These are phyloP conservation scores for Stratiolaelaps scimitus DNA, from an alignment of 1,140 invertebrate species.

Conservation along the genomic window DNA sequence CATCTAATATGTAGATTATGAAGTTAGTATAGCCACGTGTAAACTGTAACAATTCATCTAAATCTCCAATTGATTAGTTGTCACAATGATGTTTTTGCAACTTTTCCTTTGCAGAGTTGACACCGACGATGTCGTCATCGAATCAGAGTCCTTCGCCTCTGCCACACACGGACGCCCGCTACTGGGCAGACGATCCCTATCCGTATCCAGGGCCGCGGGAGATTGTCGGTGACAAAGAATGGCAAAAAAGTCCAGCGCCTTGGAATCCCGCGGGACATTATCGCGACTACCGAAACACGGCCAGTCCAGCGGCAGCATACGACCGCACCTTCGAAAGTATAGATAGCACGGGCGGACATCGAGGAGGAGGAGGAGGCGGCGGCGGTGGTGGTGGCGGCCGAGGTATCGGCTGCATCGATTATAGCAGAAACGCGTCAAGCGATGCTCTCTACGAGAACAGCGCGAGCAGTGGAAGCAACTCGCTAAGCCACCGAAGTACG, in stretches of 20 bases:
- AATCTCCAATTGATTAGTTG: no score
- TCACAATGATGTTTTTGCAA: no score
- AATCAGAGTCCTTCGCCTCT: conserved; percentile 17
- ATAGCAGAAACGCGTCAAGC: no score
- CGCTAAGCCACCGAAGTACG: no score
- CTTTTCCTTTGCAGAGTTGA: conserved; percentile 11
- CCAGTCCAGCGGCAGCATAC: conserved; percentile 25
- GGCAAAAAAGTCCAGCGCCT: conserved; percentile 3
- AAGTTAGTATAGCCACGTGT: no score
- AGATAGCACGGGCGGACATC: not conserved
- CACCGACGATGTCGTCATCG: conserved; percentile 13
- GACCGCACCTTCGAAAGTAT: conserved; percentile 14
- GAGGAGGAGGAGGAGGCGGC: no score
- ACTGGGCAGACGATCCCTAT: conserved; percentile 1
- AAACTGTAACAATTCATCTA: no score
- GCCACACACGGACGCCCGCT: conserved; percentile 1
- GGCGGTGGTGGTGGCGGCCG: no score
- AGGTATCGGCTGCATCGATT: no score
- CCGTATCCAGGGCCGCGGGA: not conserved
- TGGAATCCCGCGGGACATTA: not conserved
- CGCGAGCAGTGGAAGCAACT: no score
- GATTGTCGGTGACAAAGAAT: conserved; percentile 15
- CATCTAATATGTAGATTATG: no score
- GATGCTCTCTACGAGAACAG: no score
- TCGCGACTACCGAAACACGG: not conserved